Evolutionary conservation across 23 tunicate genomes (phyloP).

Genomic region (Styela clava): DNA sequence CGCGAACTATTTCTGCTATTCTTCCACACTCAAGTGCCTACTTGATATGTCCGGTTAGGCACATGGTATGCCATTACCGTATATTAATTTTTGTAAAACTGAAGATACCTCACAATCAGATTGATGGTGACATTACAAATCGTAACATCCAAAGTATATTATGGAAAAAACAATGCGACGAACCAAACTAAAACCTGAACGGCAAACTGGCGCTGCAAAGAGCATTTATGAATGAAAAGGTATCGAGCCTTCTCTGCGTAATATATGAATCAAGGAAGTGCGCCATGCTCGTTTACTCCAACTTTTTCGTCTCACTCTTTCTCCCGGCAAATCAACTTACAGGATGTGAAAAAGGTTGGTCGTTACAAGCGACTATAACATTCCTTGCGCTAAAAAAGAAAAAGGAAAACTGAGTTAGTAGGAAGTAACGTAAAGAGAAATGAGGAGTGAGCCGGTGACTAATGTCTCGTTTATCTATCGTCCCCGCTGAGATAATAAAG

Average conservation of each 20-base stretch:
- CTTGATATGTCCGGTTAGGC: neutral
- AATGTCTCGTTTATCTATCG: neutral
- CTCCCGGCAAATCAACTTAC: neutral
- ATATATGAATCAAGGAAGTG: neutral
- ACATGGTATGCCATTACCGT: neutral
- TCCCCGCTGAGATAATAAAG: slow-evolving; percentile 1
- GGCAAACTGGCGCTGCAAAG: too few relatives aligned
- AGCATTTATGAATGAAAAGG: neutral
- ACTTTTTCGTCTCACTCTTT: neutral
- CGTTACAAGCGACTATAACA: neutral
- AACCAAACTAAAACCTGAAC: too few relatives aligned
- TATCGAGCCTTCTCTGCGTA: neutral
- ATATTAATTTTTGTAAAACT: too few relatives aligned
- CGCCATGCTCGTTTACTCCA: neutral
- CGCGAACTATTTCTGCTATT: neutral
- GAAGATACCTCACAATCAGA: too few relatives aligned
- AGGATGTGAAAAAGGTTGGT: slow-evolving; percentile 1
- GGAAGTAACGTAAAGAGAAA: slow-evolving; percentile 2
- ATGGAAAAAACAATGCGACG: too few relatives aligned
- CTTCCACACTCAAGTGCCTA: neutral
- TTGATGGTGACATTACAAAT: too few relatives aligned
- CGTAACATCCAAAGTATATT: too few relatives aligned
- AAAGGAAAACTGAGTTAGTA: neutral
- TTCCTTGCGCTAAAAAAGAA: slow-evolving; percentile 2
- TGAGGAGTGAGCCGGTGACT: neutral